Base-by-base conservation (phyloP, 2,797 vertebrate genomes). In the Buphagus erythrorhynchus region DNA sequence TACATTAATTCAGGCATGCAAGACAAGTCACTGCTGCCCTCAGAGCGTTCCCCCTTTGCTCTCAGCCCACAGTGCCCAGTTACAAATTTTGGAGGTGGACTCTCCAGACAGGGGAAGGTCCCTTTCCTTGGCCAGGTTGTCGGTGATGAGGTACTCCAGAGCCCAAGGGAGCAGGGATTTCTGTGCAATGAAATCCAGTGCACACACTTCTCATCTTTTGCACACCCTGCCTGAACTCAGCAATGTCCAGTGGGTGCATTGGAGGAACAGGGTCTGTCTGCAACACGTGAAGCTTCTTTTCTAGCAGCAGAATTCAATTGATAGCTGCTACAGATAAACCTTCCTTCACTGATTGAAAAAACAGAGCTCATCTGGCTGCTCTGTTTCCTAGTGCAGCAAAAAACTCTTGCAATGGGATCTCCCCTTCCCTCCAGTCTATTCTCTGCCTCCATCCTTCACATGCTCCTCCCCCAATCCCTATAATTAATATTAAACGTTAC, bases 401-500 rank as follows among this genome's bases (percentile, higher is more conserved):
- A 92, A 25, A 5, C 22, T 12, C 13, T 35, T 86, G 57, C 61
- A 91, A 5, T 67, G 35, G 8, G n/a, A 73, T 31, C 68, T 66
- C 36, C 48, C 33, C 42, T 90, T 88, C 42, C 76, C 81, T 82
- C 45, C 75, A 28, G 61, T 21, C 48, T 76, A 4, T 61, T 79
- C 67, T 67, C 55, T 78, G 46, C 24, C 31, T 92, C 54, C 51
- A 68, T 52, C 63, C 52, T 90, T 67, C 35, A 57, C 25, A 28
- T 31, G 72, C 84, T 90, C 91, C 94, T 94, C 92, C 91, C 69
- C 25, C 52, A 84, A 29, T 75, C 69, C 35, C 40, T 94, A 51
- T 96, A 97, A 97, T 97, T 97, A 97, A 94, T 93, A 96, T 91
- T 96, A 96, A 97, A 95, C 0, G 33, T 90, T 90, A 85, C 90